A percentile compares a stretch with the other conserved stretches of the same genome.
phyloP scores from a whole-genome alignment of 2,113 vertebrate genomes.

The Ifrita kowaldi region DNA sequence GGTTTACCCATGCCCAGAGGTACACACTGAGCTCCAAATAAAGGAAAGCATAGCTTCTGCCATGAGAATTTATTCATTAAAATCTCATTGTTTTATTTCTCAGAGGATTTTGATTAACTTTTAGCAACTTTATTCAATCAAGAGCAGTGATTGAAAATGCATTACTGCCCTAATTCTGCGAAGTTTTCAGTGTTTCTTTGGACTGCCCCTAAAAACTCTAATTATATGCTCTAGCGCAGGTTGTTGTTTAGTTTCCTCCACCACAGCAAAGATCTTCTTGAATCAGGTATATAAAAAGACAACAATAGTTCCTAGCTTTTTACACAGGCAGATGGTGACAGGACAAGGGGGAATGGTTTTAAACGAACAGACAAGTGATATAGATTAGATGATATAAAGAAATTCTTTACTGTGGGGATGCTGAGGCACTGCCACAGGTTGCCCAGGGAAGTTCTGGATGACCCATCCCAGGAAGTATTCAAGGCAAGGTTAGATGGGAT shows the following conservation, averaged over 20 bases:
- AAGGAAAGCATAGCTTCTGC: not conserved
- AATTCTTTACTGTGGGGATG: not conserved
- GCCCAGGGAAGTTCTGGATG: not conserved
- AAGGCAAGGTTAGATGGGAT: not conserved
- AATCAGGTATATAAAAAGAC: not conserved
- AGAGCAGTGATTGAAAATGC: slow-evolving; percentile 2
- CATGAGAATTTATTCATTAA: slow-evolving; percentile 56
- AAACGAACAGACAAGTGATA: not conserved
- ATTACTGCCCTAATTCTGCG: slow-evolving; percentile 17
- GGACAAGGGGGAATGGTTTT: not conserved
- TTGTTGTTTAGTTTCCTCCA: not conserved
- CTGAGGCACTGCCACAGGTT: not conserved
- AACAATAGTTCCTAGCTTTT: not conserved
- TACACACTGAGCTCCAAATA: not conserved
- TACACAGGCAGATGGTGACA: not conserved
- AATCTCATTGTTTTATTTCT: slow-evolving; percentile 51
- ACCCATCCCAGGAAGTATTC: not conserved
- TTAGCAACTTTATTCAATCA: slow-evolving; percentile 1
- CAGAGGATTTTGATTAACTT: slow-evolving; percentile 52
- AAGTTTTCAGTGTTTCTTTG: not conserved
- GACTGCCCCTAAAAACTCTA: not conserved
- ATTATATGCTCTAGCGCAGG: not conserved
- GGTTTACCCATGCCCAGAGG: not conserved
- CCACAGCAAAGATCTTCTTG: not conserved
- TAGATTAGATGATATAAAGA: not conserved